These are phyloP conservation scores for Melinaea menophilus DNA, from an alignment of 2,888 invertebrate species.

Conservation along the genomic window DNA sequence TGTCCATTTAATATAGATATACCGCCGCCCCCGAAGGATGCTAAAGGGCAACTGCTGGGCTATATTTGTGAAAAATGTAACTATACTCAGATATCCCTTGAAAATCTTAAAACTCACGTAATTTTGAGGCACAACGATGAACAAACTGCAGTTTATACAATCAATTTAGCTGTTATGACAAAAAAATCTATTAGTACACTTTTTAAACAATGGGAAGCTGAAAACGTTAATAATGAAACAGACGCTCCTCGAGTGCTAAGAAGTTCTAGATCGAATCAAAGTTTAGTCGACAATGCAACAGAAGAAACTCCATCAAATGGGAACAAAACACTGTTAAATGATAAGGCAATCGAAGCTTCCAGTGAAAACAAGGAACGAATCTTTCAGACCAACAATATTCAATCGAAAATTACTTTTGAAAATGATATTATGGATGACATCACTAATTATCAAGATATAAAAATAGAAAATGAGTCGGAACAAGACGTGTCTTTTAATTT, in stretches of 20 bases:
- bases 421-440: constrained; percentile 45
- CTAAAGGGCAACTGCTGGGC: constrained; percentile 68
- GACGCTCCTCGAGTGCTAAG: constrained; percentile 43
- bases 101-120: constrained; percentile 81
- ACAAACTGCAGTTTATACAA: constrained; percentile 65
- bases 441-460: constrained; percentile 15
- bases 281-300: constrained; percentile 37
- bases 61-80: constrained; percentile 85
- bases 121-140: constrained; percentile 73
- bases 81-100: constrained; percentile 81
- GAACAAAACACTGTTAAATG: constrained; percentile 19
- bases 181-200: constrained; percentile 45
- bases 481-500: constrained; percentile 8
- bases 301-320: constrained; percentile 28
- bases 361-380: constrained; percentile 16
- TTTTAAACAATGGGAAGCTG: constrained; percentile 32
- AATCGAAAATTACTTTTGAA: constrained; percentile 63
- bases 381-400: constrained; percentile 34
- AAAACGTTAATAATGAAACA: constrained; percentile 15
- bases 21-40: constrained; percentile 62
- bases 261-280: constrained; percentile 48
- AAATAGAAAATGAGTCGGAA: constrained; percentile 14
- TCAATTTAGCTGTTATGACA: constrained; percentile 58
- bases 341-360: constrained; percentile 8
- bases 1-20: constrained; percentile 60